Percentiles rank a stretch among this genome's conserved stretches.
phyloP scores from a whole-genome alignment of 2,888 invertebrate species.

The Tetropium fuscum region DNA sequence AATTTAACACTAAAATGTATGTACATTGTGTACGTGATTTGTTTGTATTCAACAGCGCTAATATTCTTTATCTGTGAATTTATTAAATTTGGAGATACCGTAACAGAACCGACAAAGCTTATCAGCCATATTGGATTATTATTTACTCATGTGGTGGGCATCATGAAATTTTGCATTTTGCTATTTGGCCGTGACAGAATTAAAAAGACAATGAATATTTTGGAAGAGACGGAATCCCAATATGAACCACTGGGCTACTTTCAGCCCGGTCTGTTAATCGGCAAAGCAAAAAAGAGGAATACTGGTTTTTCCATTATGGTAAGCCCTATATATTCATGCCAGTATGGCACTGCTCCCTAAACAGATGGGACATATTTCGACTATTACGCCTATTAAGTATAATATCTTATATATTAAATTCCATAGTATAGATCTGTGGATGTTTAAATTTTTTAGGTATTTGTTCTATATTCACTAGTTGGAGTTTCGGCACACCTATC shows the following conservation, averaged over 20 bases:
- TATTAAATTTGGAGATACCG: neutral
- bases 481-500: neutral
- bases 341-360: too few relatives aligned
- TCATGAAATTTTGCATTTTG: neutral
- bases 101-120: neutral
- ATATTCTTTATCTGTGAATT: slow-evolving; percentile 2
- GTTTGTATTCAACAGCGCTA: neutral
- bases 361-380: too few relatives aligned
- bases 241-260: neutral
- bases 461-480: neutral
- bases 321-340: slow-evolving; percentile 23
- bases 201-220: neutral
- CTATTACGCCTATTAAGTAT: too few relatives aligned
- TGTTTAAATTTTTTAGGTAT: neutral
- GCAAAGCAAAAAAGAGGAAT: slow-evolving; percentile 10
- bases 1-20: neutral
- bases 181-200: neutral
- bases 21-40: neutral
- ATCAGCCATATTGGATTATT: slow-evolving; percentile 11
- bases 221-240: neutral
- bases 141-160: neutral
- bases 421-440: too few relatives aligned
- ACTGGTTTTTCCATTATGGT: slow-evolving; percentile 18
- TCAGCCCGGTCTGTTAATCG: slow-evolving; percentile 1
- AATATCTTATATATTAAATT: too few relatives aligned